Evolutionary conservation across 1,140 invertebrate genomes (phyloP).

Genomic region (Drosophila elegans): DNA sequence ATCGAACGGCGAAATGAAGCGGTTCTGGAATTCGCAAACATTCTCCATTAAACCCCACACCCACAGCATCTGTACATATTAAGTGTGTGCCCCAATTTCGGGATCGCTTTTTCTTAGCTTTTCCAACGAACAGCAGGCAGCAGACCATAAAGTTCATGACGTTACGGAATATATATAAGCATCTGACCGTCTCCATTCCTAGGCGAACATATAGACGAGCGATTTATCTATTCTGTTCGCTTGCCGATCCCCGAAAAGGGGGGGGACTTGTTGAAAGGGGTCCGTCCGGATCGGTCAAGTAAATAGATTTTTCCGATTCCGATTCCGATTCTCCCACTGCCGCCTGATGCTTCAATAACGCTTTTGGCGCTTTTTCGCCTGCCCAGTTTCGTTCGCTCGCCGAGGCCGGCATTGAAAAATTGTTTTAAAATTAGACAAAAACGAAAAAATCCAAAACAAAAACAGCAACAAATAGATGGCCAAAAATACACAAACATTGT

Average conservation of each 20-base stretch:
- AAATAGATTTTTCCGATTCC: slow-evolving; percentile 52
- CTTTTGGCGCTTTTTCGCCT: slow-evolving; percentile 39
- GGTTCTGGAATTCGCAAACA: not conserved
- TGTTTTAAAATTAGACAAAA: slow-evolving; percentile 77
- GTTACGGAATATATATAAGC: slow-evolving; percentile 29
- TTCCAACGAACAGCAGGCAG: slow-evolving; percentile 59
- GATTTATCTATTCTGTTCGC: slow-evolving; percentile 17
- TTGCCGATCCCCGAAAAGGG: not conserved
- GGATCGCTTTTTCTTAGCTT: slow-evolving; percentile 32
- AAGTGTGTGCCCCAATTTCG: slow-evolving; percentile 28
- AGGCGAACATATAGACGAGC: slow-evolving; percentile 1
- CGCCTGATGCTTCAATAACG: slow-evolving; percentile 45
- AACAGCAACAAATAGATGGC: slow-evolving; percentile 59
- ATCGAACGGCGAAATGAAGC: not conserved
- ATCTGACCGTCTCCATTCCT: slow-evolving; percentile 20
- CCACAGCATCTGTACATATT: slow-evolving; percentile 1
- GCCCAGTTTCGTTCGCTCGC: slow-evolving; percentile 56
- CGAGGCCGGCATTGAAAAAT: slow-evolving; percentile 79
- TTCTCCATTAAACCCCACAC: slow-evolving; percentile 8
- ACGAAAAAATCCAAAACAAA: slow-evolving; percentile 53
- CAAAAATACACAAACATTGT: slow-evolving; percentile 51
- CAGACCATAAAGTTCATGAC: slow-evolving; percentile 68
- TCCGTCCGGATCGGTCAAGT: slow-evolving; percentile 32
- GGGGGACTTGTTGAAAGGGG: not conserved
- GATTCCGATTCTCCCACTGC: slow-evolving; percentile 38